Evolutionary conservation across 2,888 invertebrate genomes (phyloP).

Genomic region (Trachelus tabidus): DNA sequence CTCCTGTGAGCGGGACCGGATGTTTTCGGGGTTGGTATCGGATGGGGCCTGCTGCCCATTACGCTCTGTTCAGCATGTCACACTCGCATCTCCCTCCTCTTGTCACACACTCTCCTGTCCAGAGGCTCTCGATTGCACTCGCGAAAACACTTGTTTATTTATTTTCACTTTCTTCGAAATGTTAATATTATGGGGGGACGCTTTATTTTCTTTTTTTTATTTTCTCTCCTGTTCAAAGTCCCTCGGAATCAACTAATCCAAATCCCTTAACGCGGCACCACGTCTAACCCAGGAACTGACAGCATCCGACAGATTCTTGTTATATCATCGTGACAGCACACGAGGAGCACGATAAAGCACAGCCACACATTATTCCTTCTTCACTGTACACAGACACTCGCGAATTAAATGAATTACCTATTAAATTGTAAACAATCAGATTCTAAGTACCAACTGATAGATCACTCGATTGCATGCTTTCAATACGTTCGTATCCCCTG

Average conservation of each 20-base stretch:
- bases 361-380: not conserved
- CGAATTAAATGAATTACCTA: not conserved
- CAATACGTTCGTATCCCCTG: not conserved
- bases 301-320: not conserved
- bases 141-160: not conserved
- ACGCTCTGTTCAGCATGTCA: conserved; percentile 2
- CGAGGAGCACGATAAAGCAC: not conserved
- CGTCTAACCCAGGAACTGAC: not conserved
- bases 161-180: not conserved
- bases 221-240: not conserved
- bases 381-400: not conserved
- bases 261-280: not conserved
- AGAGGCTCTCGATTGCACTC: not conserved
- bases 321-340: not conserved
- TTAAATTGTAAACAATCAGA: not conserved
- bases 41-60: conserved; percentile 21
- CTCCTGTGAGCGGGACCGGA: conserved; percentile 1
- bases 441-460: not conserved
- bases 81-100: not conserved
- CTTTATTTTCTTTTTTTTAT: not conserved
- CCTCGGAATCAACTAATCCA: not conserved
- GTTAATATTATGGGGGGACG: not conserved
- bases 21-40: not conserved
- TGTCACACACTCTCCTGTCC: not conserved
- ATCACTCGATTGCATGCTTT: not conserved